These are phyloP conservation scores for Acleris holmiana DNA, from an alignment of 2,888 invertebrate species.

Conservation along the genomic window DNA sequence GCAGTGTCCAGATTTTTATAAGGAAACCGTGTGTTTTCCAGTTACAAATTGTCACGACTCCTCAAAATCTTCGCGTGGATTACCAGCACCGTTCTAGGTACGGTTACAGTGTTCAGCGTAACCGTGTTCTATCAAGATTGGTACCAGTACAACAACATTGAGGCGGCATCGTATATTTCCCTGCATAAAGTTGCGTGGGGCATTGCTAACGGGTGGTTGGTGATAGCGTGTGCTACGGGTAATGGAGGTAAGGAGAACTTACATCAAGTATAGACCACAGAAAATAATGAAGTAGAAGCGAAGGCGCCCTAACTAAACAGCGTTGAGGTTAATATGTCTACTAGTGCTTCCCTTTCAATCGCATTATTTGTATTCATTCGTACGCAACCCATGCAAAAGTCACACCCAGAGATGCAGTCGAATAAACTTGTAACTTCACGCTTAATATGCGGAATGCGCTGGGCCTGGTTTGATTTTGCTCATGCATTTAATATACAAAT, in stretches of 20 bases:
- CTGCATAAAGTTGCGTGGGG: constrained; percentile 88
- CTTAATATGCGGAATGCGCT: no score
- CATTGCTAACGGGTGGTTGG: constrained; percentile 87
- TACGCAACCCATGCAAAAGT: no score
- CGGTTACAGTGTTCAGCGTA: constrained; percentile 85
- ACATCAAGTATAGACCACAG: not conserved
- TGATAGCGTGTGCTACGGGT: constrained; percentile 88
- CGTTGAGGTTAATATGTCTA: no score
- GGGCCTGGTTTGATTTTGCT: no score
- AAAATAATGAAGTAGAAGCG: no score
- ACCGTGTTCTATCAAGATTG: constrained; percentile 86
- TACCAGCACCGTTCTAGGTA: constrained; percentile 70
- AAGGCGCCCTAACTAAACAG: no score
- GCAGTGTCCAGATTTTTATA: no score
- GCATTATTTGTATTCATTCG: no score
- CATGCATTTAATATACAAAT: no score
- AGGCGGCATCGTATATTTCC: constrained; percentile 87
- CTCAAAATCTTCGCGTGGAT: constrained; percentile 68
- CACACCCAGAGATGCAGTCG: no score
- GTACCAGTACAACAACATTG: constrained; percentile 82
- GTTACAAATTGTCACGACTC: constrained; percentile 64
- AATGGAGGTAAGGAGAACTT: constrained; percentile 82
- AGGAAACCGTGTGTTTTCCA: constrained; percentile 40
- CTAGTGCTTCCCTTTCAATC: no score
- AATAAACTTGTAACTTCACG: no score